These are phyloP conservation scores for Adineta ricciae DNA, from an alignment of 2,888 invertebrate genomes.

Conservation along the genomic window DNA sequence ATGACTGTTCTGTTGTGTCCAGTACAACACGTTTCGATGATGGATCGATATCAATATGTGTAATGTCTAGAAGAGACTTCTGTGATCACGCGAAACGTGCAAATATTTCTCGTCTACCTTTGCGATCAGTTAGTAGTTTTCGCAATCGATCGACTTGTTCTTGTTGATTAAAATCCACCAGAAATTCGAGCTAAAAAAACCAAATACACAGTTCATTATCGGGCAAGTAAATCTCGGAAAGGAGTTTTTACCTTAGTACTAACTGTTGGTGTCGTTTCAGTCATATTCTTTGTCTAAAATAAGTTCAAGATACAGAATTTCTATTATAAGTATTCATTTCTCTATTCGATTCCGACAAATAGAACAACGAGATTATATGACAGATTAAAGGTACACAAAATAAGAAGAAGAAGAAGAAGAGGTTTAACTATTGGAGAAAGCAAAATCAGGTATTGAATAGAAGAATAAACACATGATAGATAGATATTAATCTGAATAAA, in stretches of 20 bases:
- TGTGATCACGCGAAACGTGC: not conserved
- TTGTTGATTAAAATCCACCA: not conserved
- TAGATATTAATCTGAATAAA: not conserved
- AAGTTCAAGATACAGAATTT: not conserved
- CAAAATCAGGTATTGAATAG: not conserved
- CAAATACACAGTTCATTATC: too few relatives aligned
- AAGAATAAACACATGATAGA: not conserved
- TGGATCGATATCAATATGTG: constrained; percentile 54
- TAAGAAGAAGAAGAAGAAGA: too few relatives aligned
- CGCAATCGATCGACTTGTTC: not conserved
- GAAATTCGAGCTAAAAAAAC: not conserved
- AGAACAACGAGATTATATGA: not conserved
- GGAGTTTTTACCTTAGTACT: not conserved
- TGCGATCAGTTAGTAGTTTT: not conserved
- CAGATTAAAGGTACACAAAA: not conserved
- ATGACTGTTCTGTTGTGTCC: constrained; percentile 59
- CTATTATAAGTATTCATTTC: not conserved
- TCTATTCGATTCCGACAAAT: not conserved
- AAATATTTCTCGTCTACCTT: not conserved
- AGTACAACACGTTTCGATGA: constrained; percentile 62
- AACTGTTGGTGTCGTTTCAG: not conserved
- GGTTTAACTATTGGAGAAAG: not conserved
- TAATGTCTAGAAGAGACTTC: constrained; percentile 48
- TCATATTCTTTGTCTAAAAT: not conserved
- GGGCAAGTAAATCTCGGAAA: too few relatives aligned